Conservation (phyloP, 2,888 invertebrate species). For the Melieria crassipennis region DNA sequence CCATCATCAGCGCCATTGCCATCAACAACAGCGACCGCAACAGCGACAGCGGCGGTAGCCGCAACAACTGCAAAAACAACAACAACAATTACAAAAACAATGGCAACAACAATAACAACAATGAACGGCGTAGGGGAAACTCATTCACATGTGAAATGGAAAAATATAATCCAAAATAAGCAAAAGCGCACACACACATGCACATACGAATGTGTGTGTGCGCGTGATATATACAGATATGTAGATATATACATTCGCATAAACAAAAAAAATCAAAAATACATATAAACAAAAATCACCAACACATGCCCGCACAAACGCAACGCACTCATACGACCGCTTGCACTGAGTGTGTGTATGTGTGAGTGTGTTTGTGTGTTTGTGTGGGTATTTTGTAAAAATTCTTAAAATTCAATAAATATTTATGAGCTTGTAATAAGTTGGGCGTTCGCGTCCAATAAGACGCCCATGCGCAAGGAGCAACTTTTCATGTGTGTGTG, state of each 20-base stretch:
- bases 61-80: slow-evolving; percentile 4
- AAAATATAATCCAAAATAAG: slow-evolving; percentile 61
- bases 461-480: background rate
- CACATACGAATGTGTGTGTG: background rate
- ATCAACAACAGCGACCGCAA: background rate
- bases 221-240: background rate
- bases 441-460: background rate
- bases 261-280: background rate
- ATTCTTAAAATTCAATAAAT: slow-evolving; percentile 62
- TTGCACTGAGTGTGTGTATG: no score
- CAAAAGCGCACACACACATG: background rate
- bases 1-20: background rate
- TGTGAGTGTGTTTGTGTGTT: no score
- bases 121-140: slow-evolving; percentile 42
- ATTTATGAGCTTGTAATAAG: slow-evolving; percentile 60
- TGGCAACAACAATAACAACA: slow-evolving; percentile 9
- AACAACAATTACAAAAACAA: background rate
- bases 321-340: no score
- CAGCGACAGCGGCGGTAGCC: slow-evolving; percentile 6
- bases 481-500: background rate
- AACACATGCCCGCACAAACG: background rate
- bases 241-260: background rate
- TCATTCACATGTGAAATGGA: slow-evolving; percentile 62
- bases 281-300: background rate
- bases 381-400: slow-evolving; percentile 48